These are phyloP conservation scores for Drosophila funebris DNA, from an alignment of 1,140 invertebrate genomes.

Conservation along the genomic window DNA sequence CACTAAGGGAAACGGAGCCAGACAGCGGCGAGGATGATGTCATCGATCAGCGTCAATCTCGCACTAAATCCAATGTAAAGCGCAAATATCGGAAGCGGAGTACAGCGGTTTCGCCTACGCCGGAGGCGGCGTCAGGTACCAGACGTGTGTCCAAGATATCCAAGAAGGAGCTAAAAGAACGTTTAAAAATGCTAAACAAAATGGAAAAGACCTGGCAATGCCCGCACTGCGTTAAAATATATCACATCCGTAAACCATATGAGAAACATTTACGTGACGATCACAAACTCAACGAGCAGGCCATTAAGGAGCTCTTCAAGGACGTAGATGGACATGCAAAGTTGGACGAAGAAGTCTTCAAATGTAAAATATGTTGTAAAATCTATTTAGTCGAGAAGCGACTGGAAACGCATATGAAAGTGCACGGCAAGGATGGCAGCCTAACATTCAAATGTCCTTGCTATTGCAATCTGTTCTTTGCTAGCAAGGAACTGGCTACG, in stretches of 20 bases:
- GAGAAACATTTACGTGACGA: slow-evolving; percentile 79
- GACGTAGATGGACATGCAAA: slow-evolving; percentile 59
- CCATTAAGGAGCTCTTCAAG: slow-evolving; percentile 72
- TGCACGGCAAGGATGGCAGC: slow-evolving; percentile 74
- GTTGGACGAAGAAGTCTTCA: slow-evolving; percentile 74
- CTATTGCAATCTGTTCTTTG: slow-evolving; percentile 81
- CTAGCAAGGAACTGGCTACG: slow-evolving; percentile 77
- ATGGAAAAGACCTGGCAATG: slow-evolving; percentile 78
- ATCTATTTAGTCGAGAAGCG: slow-evolving; percentile 81
- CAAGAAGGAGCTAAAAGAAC: slow-evolving; percentile 71
- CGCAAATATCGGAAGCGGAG: slow-evolving; percentile 65
- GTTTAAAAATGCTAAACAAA: slow-evolving; percentile 73
- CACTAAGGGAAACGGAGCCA: slow-evolving; percentile 34
- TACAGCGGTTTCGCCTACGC: slow-evolving; percentile 18
- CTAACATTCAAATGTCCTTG: slow-evolving; percentile 82
- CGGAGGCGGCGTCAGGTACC: slow-evolving; percentile 11
- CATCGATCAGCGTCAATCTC: slow-evolving; percentile 1
- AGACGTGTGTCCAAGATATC: slow-evolving; percentile 70
- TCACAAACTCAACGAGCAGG: slow-evolving; percentile 62
- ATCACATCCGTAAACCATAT: slow-evolving; percentile 79
- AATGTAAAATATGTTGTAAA: slow-evolving; percentile 75
- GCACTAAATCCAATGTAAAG: slow-evolving; percentile 38
- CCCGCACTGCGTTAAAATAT: slow-evolving; percentile 77
- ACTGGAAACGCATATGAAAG: slow-evolving; percentile 69
- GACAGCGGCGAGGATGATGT: slow-evolving; percentile 17